These are phyloP conservation scores for Bujurquina vittata DNA, from an alignment of 2,113 vertebrate species.

Conservation along the genomic window DNA sequence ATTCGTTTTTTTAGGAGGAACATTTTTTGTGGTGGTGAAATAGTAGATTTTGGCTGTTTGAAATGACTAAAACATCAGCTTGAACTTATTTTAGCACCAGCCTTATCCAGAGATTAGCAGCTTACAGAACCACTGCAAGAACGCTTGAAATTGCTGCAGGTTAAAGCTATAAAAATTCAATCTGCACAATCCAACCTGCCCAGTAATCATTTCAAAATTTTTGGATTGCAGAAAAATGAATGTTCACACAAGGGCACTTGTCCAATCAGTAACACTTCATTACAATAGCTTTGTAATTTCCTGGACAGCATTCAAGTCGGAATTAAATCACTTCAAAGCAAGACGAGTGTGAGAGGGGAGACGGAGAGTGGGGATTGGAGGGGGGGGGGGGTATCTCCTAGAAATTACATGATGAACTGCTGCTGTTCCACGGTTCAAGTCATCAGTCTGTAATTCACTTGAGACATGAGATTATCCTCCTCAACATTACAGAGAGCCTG, in stretches of 20 bases:
- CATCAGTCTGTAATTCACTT: constrained; percentile 55
- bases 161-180: constrained; percentile 21
- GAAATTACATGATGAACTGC: constrained; percentile 45
- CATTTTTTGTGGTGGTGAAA: not conserved
- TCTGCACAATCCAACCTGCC: constrained; percentile 27
- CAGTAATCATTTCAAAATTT: constrained; percentile 35
- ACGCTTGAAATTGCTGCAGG: constrained; percentile 27
- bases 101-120: constrained; percentile 13
- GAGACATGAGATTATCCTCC: constrained; percentile 65
- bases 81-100: not conserved
- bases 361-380: not conserved
- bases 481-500: constrained; percentile 49
- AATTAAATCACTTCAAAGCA: constrained; percentile 65
- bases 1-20: not conserved
- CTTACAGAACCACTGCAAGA: constrained; percentile 11
- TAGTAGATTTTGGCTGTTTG: not conserved
- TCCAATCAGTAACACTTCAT: constrained; percentile 63
- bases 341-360: constrained; percentile 26
- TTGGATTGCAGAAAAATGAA: constrained; percentile 42
- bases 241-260: constrained; percentile 49
- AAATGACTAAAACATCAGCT: constrained; percentile 10
- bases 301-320: constrained; percentile 46
- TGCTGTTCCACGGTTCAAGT: constrained; percentile 54
- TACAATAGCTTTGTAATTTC: constrained; percentile 64
- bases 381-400: constrained; percentile 2